Conservation (phyloP, 2,797 vertebrate species). For the Alcedo atthis region DNA sequence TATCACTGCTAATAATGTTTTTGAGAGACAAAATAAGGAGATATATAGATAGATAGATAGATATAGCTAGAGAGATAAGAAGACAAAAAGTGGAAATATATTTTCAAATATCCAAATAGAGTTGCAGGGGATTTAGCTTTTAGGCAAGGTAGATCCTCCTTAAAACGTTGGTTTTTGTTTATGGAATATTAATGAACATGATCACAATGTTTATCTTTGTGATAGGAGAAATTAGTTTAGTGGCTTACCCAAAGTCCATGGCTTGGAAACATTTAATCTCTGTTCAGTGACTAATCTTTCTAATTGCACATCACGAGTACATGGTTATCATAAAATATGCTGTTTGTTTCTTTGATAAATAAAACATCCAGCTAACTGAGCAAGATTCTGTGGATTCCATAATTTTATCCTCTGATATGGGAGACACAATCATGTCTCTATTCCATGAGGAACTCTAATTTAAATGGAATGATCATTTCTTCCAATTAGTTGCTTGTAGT, state of each 20-base stretch:
- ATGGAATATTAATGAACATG: not conserved
- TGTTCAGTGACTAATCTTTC: not conserved
- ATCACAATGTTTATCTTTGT: not conserved
- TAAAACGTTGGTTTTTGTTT: not conserved
- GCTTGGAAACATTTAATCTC: not conserved
- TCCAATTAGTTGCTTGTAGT: not conserved
- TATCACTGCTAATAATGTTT: not conserved
- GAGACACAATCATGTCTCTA: not conserved
- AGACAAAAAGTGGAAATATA: not conserved
- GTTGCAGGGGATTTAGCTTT: not conserved
- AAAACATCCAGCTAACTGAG: not conserved
- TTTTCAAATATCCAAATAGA: not conserved
- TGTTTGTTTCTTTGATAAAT: not conserved
- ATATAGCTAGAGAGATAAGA: not conserved
- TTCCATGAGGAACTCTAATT: not conserved
- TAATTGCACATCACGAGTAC: not conserved
- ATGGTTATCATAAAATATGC: not conserved
- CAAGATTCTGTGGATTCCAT: not conserved
- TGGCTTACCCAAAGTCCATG: not conserved
- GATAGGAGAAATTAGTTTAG: not conserved
- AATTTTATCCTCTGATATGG: not conserved
- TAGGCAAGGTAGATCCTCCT: not conserved
- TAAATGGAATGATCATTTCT: not conserved
- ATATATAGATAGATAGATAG: not conserved
- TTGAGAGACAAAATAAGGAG: not conserved